A percentile compares a stretch with the other conserved stretches of the same genome.
Conservation (phyloP, 2,797 vertebrate species). For the Oreochromis grahami region DNA sequence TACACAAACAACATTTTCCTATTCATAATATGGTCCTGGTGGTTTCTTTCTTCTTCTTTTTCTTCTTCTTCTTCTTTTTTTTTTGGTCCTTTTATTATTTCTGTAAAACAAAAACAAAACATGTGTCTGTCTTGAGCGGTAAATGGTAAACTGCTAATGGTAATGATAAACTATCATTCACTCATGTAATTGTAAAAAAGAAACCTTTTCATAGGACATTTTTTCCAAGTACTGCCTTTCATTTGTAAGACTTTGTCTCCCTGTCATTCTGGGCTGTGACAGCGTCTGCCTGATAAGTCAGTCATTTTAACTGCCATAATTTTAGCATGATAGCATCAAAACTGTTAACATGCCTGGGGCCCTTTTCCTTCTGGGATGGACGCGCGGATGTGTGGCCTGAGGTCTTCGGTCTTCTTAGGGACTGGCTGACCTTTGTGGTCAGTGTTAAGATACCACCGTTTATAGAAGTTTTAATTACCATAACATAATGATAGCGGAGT, state of each 20-base stretch:
- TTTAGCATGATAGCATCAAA: not conserved
- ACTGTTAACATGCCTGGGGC: not conserved
- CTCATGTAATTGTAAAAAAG: not conserved
- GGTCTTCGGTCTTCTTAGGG: not conserved
- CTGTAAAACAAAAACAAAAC: not conserved
- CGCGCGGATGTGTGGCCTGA: accelerated
- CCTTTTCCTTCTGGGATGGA: not conserved
- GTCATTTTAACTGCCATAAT: not conserved
- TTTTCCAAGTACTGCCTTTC: not conserved
- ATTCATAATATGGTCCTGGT: not conserved
- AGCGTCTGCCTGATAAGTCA: not conserved
- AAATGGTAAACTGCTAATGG: not conserved
- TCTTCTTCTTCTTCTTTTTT: too few relatives aligned
- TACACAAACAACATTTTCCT: not conserved
- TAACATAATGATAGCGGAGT: not conserved
- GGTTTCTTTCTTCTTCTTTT: not conserved
- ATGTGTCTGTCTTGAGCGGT: not conserved
- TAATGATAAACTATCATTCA: not conserved
- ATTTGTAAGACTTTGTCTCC: not conserved
- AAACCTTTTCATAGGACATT: not conserved
- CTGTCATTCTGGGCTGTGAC: too few relatives aligned
- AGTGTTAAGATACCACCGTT: not conserved
- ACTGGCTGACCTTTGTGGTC: not conserved
- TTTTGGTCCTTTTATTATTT: not conserved
- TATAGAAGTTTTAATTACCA: not conserved